Evolutionary conservation across 2,888 invertebrate genomes (phyloP), one percentile per base, ranked within the genome.

Genomic region (Adineta ricciae): DNA sequence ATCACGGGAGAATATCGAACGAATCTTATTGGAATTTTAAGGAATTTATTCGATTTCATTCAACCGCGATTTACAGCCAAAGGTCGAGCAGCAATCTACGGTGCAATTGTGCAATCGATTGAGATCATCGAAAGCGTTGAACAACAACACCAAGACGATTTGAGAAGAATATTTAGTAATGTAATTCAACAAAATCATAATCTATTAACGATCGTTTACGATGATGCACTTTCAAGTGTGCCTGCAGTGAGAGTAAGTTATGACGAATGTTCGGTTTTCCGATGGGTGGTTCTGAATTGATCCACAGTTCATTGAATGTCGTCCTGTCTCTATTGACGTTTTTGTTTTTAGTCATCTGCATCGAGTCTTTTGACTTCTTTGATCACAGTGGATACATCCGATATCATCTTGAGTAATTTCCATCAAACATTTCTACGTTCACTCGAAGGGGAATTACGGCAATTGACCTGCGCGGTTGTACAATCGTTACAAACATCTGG

Each of bases 371-470:
- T 78, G 21, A 78, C 78, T 9, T 78, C 41, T 21, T 41, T 78
- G 14, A 41, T n/a, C 38, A 41, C 78, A 7, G 32, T 78, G 38
- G 78, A 78, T 78, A n/a, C n/a, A 41, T 78, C 78, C 3, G 78
- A 41, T 41, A n/a, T 41, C 4, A n/a, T 78, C 21, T 41, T 78
- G 8, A 41, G 9, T 78, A 38, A n/a, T 78, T 78, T 78, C 4
- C 38, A 41, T 78, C 78, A 78, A 78, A 78, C 78, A 41, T 78
- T 78, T 78, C n/a, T 78, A 41, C 78, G 78, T 78, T 78, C 78
- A 24, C 41, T 78, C 21, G 78, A 78, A 78, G 32, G 41, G 8
- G 78, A 78, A 41, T 41, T 78, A 78, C 78, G 78, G 11, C 78
- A 78, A n/a, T n/a, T 78, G 5, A 78, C 36, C 3, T 41, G 78